These are phyloP conservation scores for Chalcosyrphus nemorum DNA, from an alignment of 2,888 invertebrate genomes.

Conservation along the genomic window DNA sequence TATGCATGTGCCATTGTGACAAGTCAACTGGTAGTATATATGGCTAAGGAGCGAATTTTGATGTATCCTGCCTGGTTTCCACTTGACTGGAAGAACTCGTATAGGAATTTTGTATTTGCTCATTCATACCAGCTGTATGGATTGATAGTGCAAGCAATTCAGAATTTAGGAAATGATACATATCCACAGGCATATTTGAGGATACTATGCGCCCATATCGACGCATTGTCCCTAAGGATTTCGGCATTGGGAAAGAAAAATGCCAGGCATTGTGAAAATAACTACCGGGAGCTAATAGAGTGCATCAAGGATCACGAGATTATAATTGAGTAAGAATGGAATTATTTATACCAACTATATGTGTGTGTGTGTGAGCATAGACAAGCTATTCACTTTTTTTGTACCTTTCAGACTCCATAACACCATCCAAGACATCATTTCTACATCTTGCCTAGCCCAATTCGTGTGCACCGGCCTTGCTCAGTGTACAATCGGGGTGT, in stretches of 20 bases:
- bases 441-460: slow-evolving; percentile 83
- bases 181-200: slow-evolving; percentile 77
- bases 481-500: slow-evolving; percentile 80
- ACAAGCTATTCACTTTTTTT: not conserved
- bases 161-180: slow-evolving; percentile 75
- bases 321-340: slow-evolving; percentile 76
- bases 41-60: slow-evolving; percentile 69
- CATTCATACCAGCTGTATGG: slow-evolving; percentile 71
- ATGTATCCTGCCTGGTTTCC: slow-evolving; percentile 78
- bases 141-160: slow-evolving; percentile 51
- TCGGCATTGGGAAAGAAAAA: slow-evolving; percentile 53
- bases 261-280: not conserved
- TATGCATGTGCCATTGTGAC: slow-evolving; percentile 43
- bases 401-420: slow-evolving; percentile 82
- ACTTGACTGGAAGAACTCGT: slow-evolving; percentile 76
- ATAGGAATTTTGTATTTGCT: slow-evolving; percentile 68
- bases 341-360: no score
- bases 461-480: slow-evolving; percentile 81
- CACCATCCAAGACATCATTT: slow-evolving; percentile 82
- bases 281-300: slow-evolving; percentile 74
- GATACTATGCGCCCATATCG: slow-evolving; percentile 77
- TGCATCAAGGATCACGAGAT: slow-evolving; percentile 78
- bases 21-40: slow-evolving; percentile 69
- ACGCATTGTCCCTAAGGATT: slow-evolving; percentile 76
- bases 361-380: no score